These are phyloP conservation scores for Parochlus steinenii DNA, from an alignment of 2,888 invertebrate species.

Conservation along the genomic window DNA sequence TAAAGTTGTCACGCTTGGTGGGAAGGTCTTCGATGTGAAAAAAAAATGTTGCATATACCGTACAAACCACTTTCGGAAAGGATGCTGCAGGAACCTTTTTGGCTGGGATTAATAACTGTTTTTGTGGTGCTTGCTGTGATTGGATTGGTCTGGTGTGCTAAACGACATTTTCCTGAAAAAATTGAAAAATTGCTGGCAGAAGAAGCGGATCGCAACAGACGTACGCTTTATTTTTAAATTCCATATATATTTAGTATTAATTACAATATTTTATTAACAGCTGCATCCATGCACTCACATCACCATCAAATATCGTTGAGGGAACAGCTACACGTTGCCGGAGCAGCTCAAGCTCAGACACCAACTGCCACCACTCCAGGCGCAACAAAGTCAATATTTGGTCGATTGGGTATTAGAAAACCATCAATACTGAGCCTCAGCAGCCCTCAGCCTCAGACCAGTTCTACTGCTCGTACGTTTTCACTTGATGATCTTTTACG, in stretches of 20 bases:
- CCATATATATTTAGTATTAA: neutral
- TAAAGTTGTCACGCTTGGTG: slow-evolving; percentile 52
- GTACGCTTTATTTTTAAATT: slow-evolving; percentile 34
- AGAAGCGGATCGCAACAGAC: slow-evolving; percentile 55
- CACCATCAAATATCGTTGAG: slow-evolving; percentile 40
- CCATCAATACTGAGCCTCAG: slow-evolving; percentile 70
- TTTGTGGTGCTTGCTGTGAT: slow-evolving; percentile 62
- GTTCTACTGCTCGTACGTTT: slow-evolving; percentile 62
- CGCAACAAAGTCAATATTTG: slow-evolving; percentile 51
- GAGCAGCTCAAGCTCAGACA: slow-evolving; percentile 25
- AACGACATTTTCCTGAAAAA: slow-evolving; percentile 72
- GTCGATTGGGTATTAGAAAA: slow-evolving; percentile 76
- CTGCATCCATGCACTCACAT: slow-evolving; percentile 20
- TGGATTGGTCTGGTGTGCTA: slow-evolving; percentile 68
- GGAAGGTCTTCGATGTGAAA: slow-evolving; percentile 54
- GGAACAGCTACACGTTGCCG: slow-evolving; percentile 36
- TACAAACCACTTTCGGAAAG: slow-evolving; percentile 58
- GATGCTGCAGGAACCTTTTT: slow-evolving; percentile 77
- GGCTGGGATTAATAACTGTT: slow-evolving; percentile 75
- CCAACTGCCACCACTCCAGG: slow-evolving; percentile 35
- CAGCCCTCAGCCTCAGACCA: slow-evolving; percentile 39
- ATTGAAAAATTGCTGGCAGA: slow-evolving; percentile 68
- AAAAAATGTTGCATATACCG: slow-evolving; percentile 43
- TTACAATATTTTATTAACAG: slow-evolving; percentile 16
- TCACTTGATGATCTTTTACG: slow-evolving; percentile 79